These are phyloP conservation scores for Porites australiensis DNA, from an alignment of 64 coral and sea anemone species.

Conservation along the genomic window DNA sequence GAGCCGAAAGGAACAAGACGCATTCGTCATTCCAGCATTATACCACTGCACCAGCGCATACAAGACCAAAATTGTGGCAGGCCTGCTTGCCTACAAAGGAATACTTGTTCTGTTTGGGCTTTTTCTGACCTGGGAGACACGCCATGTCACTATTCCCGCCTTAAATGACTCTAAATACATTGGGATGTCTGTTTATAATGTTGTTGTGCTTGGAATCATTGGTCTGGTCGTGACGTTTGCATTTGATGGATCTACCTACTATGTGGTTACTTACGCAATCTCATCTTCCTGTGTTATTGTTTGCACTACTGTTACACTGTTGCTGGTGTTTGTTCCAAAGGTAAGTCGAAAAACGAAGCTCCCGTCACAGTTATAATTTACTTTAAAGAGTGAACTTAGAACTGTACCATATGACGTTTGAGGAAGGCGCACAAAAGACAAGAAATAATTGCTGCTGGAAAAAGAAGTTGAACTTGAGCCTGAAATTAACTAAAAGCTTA, in stretches of 20 bases:
- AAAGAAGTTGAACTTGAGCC: no score
- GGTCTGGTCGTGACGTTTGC: slow-evolving; percentile 68
- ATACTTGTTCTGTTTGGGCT: slow-evolving; percentile 93
- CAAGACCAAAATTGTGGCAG: slow-evolving; percentile 71
- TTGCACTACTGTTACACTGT: slow-evolving; percentile 83
- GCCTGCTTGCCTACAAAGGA: slow-evolving; percentile 78
- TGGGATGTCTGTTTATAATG: slow-evolving; percentile 98
- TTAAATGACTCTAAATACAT: slow-evolving; percentile 98
- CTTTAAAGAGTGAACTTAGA: no score
- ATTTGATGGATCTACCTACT: slow-evolving; percentile 61
- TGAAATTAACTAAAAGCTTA: no score
- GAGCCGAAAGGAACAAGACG: slow-evolving; percentile 48
- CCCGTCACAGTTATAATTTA: no score
- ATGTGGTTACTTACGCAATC: slow-evolving; percentile 68
- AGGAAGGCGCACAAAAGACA: no score
- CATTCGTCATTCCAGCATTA: slow-evolving; percentile 66
- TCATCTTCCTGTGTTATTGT: slow-evolving; percentile 85
- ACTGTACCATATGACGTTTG: no score
- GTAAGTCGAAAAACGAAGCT: slow-evolving; percentile 11
- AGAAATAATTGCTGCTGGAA: no score
- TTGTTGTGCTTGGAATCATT: slow-evolving; percentile 81
- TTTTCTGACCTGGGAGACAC: slow-evolving; percentile 97
- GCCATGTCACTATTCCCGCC: slow-evolving; percentile 91
- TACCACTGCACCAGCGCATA: slow-evolving; percentile 79
- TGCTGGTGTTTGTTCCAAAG: slow-evolving; percentile 98